Conservation (phyloP, 2,797 vertebrate genomes). For the Characodon lateralis region DNA sequence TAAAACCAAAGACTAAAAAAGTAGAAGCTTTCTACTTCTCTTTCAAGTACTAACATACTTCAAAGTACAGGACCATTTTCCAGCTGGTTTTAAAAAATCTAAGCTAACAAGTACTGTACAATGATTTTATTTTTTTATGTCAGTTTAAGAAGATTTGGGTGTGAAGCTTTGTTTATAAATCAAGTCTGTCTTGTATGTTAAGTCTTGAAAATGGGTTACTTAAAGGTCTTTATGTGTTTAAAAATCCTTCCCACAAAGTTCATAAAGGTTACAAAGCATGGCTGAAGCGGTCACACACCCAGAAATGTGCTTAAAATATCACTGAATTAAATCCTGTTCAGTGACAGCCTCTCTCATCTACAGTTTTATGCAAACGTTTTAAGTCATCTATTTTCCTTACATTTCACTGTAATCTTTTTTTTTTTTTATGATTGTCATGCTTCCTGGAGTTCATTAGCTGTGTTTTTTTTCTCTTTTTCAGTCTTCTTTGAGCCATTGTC, state of each 20-base stretch:
- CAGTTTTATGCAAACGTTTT: neutral
- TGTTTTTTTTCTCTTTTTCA: neutral
- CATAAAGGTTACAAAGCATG: neutral
- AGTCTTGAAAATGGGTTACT: neutral
- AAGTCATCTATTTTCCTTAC: neutral
- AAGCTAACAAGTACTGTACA: neutral
- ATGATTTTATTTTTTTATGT: neutral
- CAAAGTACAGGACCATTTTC: neutral
- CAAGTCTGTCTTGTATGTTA: no score
- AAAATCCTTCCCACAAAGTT: neutral
- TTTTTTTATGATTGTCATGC: neutral
- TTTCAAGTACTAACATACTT: neutral
- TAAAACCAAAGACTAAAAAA: slow-evolving; percentile 14
- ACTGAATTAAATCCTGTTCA: no score
- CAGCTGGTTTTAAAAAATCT: neutral
- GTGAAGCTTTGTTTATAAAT: no score
- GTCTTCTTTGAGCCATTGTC: neutral
- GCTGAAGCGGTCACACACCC: neutral
- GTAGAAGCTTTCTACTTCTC: neutral
- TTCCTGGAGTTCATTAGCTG: neutral
- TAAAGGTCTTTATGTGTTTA: neutral
- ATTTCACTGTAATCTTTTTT: neutral
- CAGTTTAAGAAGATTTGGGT: neutral
- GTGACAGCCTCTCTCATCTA: neutral
- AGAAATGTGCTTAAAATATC: neutral